Percentiles rank a stretch among this genome's conserved stretches.
Evolutionary conservation across 2,113 vertebrate genomes (phyloP).

Genomic region (Chionomys nivalis): DNA sequence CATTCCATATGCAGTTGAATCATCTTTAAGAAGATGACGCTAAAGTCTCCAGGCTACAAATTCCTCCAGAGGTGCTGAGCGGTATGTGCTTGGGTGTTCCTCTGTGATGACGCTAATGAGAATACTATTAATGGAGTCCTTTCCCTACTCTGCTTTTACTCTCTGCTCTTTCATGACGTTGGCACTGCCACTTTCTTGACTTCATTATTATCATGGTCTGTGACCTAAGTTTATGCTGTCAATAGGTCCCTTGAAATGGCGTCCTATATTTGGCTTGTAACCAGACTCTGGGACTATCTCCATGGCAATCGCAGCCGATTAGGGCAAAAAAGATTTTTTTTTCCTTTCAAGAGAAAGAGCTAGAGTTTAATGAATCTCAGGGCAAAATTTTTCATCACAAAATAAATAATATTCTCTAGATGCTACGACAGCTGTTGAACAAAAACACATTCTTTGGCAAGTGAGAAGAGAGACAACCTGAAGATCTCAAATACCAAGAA

Average conservation of each 20-base stretch:
- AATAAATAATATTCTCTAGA: conserved; percentile 65
- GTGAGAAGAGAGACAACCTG: conserved; percentile 52
- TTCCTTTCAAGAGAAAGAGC: conserved; percentile 63
- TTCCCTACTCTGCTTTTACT: background rate
- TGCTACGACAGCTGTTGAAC: conserved; percentile 61
- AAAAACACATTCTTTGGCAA: conserved; percentile 61
- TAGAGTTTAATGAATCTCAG: conserved; percentile 67
- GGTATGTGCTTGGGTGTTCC: conserved; percentile 78
- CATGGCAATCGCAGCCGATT: conserved; percentile 39
- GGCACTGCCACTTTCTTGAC: conserved; percentile 16
- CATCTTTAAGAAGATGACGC: conserved; percentile 80
- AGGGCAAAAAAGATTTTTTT: conserved; percentile 32
- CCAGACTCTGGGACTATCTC: conserved; percentile 33
- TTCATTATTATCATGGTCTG: background rate
- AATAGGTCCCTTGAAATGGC: conserved; percentile 31
- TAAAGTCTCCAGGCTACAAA: conserved; percentile 77
- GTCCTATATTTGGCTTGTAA: conserved; percentile 54
- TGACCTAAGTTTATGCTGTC: conserved; percentile 14
- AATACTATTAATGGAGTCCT: conserved; percentile 23
- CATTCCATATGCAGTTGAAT: conserved; percentile 80
- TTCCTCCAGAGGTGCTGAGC: conserved; percentile 68
- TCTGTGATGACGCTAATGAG: conserved; percentile 29
- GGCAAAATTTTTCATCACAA: conserved; percentile 65
- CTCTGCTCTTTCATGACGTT: background rate
- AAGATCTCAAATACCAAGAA: conserved; percentile 51